Conservation (phyloP, 2,888 invertebrate species). For the Andrena camellia region DNA sequence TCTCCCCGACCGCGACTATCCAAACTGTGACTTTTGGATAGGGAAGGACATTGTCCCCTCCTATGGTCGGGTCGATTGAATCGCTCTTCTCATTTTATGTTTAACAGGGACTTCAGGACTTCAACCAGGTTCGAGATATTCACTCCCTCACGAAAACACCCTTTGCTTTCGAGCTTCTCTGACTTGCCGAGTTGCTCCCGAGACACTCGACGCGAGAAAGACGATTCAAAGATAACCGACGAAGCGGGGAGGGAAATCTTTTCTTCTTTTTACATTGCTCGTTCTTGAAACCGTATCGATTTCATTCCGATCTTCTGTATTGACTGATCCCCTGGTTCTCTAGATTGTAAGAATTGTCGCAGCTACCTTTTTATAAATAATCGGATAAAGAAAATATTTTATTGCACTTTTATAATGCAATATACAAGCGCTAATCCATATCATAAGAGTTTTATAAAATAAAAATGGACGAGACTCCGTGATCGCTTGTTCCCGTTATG, state of each 20-base stretch:
- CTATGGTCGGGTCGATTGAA: constrained; percentile 91
- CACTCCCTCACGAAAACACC: not conserved
- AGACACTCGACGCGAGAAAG: not conserved
- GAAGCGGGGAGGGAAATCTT: not conserved
- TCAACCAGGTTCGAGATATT: not conserved
- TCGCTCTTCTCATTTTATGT: not conserved
- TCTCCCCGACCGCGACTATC: constrained; percentile 88
- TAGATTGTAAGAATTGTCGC: not conserved
- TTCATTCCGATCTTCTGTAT: not conserved
- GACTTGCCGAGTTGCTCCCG: constrained; percentile 14
- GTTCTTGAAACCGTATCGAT: not conserved
- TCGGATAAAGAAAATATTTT: constrained; percentile 2
- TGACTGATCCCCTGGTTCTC: not conserved
- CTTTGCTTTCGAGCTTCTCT: constrained; percentile 18
- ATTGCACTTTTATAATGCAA: constrained; percentile 17
- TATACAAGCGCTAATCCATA: constrained; percentile 32
- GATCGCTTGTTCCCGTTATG: constrained; percentile 37
- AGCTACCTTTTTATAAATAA: not conserved
- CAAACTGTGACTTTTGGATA: constrained; percentile 92
- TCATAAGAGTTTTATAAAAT: constrained; percentile 35
- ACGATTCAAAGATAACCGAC: constrained; percentile 7
- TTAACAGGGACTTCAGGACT: constrained; percentile 13
- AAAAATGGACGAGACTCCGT: constrained; percentile 1
- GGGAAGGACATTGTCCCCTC: constrained; percentile 90
- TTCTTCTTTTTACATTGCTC: constrained; percentile 25